These are phyloP conservation scores for Palaemon carinicauda DNA, from an alignment of 1,140 invertebrate species.

Conservation along the genomic window DNA sequence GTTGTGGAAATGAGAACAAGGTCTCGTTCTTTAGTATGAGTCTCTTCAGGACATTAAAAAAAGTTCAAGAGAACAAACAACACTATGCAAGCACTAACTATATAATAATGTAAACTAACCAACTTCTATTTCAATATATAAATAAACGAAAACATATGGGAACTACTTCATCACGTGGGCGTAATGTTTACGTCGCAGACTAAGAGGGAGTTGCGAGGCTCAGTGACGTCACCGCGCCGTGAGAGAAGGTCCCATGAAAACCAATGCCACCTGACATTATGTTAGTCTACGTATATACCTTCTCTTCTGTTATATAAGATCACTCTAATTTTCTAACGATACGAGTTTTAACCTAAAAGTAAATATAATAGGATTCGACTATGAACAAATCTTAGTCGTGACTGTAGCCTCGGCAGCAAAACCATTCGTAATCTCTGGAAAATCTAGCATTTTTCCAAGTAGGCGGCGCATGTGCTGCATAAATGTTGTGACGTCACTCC, in stretches of 20 bases:
- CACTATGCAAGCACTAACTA: no score
- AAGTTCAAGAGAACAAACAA: no score
- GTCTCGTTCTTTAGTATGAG: neutral
- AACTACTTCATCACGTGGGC: constrained; percentile 54
- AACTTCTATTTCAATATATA: neutral
- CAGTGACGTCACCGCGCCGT: constrained; percentile 47
- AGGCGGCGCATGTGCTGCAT: no score
- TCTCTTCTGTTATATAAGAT: neutral
- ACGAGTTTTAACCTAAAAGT: neutral
- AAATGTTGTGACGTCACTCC: no score
- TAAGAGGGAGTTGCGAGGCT: constrained; percentile 23
- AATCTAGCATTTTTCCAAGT: no score
- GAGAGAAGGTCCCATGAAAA: constrained; percentile 38
- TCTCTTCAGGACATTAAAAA: neutral
- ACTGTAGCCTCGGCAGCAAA: no score
- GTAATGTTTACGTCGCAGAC: constrained; percentile 50
- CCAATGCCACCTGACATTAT: neutral
- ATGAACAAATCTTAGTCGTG: no score
- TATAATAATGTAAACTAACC: no score
- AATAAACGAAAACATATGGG: neutral
- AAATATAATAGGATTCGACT: no score
- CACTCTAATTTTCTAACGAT: neutral
- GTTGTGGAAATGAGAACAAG: neutral
- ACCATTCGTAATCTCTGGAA: no score
- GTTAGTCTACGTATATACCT: neutral